A percentile compares a stretch with the other conserved stretches of the same genome.
These are phyloP conservation scores for Drosophila recens DNA, from an alignment of 2,888 invertebrate species.

Conservation along the genomic window DNA sequence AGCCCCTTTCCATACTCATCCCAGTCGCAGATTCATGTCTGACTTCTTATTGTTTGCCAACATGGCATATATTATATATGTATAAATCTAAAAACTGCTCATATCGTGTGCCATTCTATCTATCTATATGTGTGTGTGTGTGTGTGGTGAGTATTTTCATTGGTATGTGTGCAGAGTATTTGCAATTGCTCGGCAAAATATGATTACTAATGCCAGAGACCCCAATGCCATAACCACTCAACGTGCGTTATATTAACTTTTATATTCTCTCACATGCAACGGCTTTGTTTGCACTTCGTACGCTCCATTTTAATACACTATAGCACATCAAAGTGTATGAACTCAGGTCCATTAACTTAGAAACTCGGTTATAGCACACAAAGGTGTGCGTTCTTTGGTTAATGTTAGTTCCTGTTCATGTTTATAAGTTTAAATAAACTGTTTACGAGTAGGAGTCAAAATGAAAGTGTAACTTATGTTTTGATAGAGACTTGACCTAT, in stretches of 20 bases:
- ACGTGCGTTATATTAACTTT: slow-evolving; percentile 67
- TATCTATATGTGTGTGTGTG: slow-evolving; percentile 12
- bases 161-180: slow-evolving; percentile 51
- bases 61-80: slow-evolving; percentile 49
- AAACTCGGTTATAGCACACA: neutral
- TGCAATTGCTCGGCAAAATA: slow-evolving; percentile 76
- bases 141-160: slow-evolving; percentile 21
- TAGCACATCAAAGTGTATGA: slow-evolving; percentile 10
- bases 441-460: neutral
- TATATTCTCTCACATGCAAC: slow-evolving; percentile 45
- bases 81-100: slow-evolving; percentile 78
- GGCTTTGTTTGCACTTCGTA: slow-evolving; percentile 55
- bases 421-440: neutral
- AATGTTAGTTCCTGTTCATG: neutral
- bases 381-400: neutral
- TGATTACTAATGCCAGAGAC: slow-evolving; percentile 78
- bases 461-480: neutral
- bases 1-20: slow-evolving; percentile 1
- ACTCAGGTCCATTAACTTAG: slow-evolving; percentile 23
- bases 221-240: slow-evolving; percentile 48
- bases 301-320: slow-evolving; percentile 45
- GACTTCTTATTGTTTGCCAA: slow-evolving; percentile 72
- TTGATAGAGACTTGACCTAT: too few species aligned
- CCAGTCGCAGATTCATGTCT: slow-evolving; percentile 35
- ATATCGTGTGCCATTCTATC: slow-evolving; percentile 53